Evolutionary conservation across 1,140 invertebrate species (phyloP).

Genomic region (Drosophila nebulosa): DNA sequence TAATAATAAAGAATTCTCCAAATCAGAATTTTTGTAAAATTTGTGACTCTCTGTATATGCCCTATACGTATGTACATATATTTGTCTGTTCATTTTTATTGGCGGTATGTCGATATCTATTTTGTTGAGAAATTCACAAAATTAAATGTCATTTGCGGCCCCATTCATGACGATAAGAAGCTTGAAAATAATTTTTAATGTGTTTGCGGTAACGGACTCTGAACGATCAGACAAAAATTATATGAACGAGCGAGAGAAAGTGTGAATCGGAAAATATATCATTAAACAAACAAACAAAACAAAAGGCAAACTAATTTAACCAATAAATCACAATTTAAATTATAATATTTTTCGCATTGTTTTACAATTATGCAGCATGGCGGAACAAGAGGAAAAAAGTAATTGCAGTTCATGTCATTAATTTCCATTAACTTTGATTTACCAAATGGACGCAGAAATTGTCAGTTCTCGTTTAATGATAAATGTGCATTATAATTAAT

Average conservation of each 20-base stretch:
- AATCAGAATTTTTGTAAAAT: conserved; percentile 58
- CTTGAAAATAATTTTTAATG: conserved; percentile 60
- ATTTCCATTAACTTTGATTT: conserved; percentile 50
- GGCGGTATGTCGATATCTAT: conserved; percentile 58
- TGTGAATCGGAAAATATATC: conserved; percentile 1
- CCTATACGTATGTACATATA: background rate
- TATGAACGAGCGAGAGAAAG: conserved; percentile 1
- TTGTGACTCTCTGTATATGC: conserved; percentile 1
- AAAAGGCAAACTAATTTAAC: conserved; percentile 10
- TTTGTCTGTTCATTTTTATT: conserved; percentile 25
- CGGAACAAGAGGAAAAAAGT: conserved; percentile 33
- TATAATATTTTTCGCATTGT: background rate
- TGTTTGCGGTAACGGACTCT: conserved; percentile 53
- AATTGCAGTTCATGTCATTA: conserved; percentile 39
- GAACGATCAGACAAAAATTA: conserved; percentile 20
- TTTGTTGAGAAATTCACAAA: conserved; percentile 59
- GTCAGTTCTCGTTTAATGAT: conserved; percentile 41
- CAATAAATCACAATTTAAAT: conserved; percentile 65
- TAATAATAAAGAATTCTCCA: conserved; percentile 9
- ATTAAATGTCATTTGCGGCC: conserved; percentile 74
- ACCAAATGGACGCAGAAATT: conserved; percentile 27
- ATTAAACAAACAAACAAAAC: background rate
- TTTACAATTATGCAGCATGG: conserved; percentile 39
- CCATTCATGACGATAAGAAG: conserved; percentile 70
- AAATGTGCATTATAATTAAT: conserved; percentile 53